phyloP scores from a whole-genome alignment of 2,797 vertebrate species.

The Danionella dracula region DNA sequence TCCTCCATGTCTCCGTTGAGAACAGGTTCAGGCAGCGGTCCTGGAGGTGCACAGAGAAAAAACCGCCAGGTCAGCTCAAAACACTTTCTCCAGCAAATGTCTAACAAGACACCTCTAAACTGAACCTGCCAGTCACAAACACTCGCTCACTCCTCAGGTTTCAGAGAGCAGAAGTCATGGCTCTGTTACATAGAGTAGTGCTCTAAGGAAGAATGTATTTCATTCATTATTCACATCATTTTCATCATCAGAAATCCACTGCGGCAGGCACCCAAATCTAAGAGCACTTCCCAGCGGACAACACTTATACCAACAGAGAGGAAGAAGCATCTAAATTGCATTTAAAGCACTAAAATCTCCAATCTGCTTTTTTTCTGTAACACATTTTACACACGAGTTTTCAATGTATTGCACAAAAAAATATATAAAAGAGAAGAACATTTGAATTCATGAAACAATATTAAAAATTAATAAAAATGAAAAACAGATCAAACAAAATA shows the following conservation, averaged over 20 bases:
- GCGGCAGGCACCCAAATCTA: not conserved
- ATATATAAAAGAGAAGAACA: no score
- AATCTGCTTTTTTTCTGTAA: no score
- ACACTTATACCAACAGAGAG: no score
- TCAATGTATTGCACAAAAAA: no score
- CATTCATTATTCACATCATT: slow-evolving; percentile 58
- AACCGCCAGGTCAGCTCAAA: not conserved
- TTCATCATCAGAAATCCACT: slow-evolving; percentile 36
- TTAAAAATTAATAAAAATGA: no score
- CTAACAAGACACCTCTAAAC: not conserved
- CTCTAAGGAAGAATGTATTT: slow-evolving; percentile 50
- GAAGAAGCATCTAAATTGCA: no score
- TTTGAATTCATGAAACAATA: no score
- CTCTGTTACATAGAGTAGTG: slow-evolving; percentile 50
- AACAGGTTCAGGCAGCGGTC: slow-evolving; percentile 82
- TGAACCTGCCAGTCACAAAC: not conserved
- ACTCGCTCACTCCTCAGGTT: slow-evolving; percentile 46
- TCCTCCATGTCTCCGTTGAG: slow-evolving; percentile 77
- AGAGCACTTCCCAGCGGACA: not conserved
- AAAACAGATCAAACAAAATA: no score
- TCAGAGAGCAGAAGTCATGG: slow-evolving; percentile 40
- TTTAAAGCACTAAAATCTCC: no score
- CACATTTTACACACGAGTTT: no score
- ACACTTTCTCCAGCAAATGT: not conserved
- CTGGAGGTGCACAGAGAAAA: slow-evolving; percentile 57